Evolutionary conservation across 1,140 invertebrate genomes (phyloP).

Genomic region (Drosophila nasuta): DNA sequence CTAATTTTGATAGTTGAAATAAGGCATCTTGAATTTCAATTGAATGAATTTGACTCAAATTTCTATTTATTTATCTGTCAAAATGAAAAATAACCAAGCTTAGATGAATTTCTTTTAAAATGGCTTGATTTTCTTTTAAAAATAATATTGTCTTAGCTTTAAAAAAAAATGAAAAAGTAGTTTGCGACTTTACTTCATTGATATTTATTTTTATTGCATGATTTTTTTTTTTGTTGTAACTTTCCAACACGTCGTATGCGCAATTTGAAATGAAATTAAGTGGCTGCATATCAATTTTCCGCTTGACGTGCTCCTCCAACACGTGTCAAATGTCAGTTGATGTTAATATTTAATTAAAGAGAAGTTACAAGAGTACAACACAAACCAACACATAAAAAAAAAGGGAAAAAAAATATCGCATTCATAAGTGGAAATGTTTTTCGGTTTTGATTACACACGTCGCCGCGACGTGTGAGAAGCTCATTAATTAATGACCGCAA

Average conservation of each 20-base stretch:
- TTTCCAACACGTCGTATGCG: not conserved
- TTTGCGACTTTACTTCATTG: not conserved
- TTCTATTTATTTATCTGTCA: too few relatives aligned
- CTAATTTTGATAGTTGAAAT: too few relatives aligned
- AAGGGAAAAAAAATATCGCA: not conserved
- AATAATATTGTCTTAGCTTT: too few relatives aligned
- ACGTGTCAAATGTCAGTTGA: constrained; percentile 29
- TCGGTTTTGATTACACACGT: constrained; percentile 19
- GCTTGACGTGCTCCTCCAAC: not conserved
- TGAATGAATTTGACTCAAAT: too few relatives aligned
- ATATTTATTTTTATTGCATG: not conserved
- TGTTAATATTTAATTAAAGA: constrained; percentile 27
- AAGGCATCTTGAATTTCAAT: too few relatives aligned
- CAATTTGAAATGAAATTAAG: constrained; percentile 12
- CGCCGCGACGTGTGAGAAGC: constrained; percentile 5
- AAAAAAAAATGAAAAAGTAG: too few relatives aligned
- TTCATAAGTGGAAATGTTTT: constrained; percentile 9
- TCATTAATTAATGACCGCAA: constrained; percentile 38
- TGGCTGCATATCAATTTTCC: constrained; percentile 5
- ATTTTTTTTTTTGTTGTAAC: not conserved
- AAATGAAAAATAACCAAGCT: too few relatives aligned
- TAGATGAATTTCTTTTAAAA: too few relatives aligned
- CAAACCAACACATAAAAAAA: not conserved
- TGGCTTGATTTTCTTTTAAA: too few relatives aligned
- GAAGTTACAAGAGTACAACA: not conserved